Conservation (phyloP, 2,113 vertebrate genomes). For the Chloroceryle aenea region DNA sequence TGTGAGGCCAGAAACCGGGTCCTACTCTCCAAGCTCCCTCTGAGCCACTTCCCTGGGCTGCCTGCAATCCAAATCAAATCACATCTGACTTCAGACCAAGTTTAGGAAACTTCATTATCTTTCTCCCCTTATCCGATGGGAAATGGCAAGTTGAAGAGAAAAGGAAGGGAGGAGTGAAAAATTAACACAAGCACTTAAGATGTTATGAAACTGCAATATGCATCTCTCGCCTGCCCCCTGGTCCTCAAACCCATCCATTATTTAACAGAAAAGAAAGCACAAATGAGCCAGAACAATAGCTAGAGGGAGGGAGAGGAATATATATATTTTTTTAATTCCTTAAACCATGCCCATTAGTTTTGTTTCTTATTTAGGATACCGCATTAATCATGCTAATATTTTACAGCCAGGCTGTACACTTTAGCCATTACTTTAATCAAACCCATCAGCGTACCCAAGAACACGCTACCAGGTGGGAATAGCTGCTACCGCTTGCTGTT, state of each 20-base stretch:
- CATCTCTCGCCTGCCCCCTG: slow-evolving; percentile 61
- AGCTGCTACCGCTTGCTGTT: slow-evolving; percentile 81
- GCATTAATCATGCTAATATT: slow-evolving; percentile 85
- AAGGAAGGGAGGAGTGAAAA: slow-evolving; percentile 18
- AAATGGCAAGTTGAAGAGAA: slow-evolving; percentile 27
- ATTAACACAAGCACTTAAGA: slow-evolving; percentile 70
- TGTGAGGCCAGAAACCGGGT: not conserved
- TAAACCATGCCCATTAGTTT: slow-evolving; percentile 70
- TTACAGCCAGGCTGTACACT: slow-evolving; percentile 79
- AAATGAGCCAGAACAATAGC: slow-evolving; percentile 79
- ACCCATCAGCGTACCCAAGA: slow-evolving; percentile 79
- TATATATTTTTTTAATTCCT: slow-evolving; percentile 50
- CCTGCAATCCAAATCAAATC: slow-evolving; percentile 13
- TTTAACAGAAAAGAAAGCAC: slow-evolving; percentile 75
- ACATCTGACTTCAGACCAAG: slow-evolving; percentile 26
- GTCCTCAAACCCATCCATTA: slow-evolving; percentile 72
- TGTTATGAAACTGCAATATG: slow-evolving; percentile 61
- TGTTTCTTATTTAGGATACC: slow-evolving; percentile 82
- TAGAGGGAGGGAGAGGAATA: slow-evolving; percentile 32
- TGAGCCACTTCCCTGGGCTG: not conserved
- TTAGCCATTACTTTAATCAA: slow-evolving; percentile 86
- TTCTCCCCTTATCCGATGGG: not conserved
- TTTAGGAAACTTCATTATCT: slow-evolving; percentile 34
- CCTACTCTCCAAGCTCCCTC: not conserved
- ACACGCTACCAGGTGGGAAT: slow-evolving; percentile 84